These are phyloP conservation scores for Thaumatotibia leucotreta DNA, from an alignment of 1,140 invertebrate genomes.

Conservation along the genomic window DNA sequence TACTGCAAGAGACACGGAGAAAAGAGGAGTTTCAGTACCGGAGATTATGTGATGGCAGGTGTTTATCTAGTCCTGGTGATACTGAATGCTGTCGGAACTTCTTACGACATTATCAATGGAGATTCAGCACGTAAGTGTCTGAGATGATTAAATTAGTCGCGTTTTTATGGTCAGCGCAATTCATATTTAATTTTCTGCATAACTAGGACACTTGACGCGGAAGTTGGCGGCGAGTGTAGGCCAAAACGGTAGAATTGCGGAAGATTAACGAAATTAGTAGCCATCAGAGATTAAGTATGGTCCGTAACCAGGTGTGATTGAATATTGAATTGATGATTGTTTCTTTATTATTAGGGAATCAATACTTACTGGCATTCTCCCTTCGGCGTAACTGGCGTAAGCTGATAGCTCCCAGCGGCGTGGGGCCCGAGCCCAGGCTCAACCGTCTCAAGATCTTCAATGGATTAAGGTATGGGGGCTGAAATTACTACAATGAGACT, in stretches of 20 bases:
- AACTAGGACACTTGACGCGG: no score
- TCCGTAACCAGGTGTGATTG: neutral
- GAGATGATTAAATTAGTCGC: no score
- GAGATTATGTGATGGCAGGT: neutral
- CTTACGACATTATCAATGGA: neutral
- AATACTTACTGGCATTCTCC: slow-evolving; percentile 24
- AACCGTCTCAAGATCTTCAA: slow-evolving; percentile 20
- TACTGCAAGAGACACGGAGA: neutral
- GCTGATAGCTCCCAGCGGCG: slow-evolving; percentile 15
- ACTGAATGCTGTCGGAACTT: neutral
- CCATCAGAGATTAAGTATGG: neutral
- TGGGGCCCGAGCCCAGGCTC: slow-evolving; percentile 16
- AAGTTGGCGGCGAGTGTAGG: no score
- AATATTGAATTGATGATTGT: no score
- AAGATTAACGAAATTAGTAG: no score
- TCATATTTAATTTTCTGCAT: no score
- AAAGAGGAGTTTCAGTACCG: neutral
- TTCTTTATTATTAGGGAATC: slow-evolving; percentile 16
- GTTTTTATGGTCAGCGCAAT: no score
- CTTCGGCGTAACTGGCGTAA: slow-evolving; percentile 27
- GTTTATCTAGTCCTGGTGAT: neutral
- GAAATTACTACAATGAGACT: neutral
- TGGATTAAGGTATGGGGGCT: slow-evolving; percentile 30
- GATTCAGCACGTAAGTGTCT: neutral
- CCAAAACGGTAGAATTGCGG: no score